Evolutionary conservation across 2,888 invertebrate genomes (phyloP).

Genomic region (Hirtodrosophila histrioides): DNA sequence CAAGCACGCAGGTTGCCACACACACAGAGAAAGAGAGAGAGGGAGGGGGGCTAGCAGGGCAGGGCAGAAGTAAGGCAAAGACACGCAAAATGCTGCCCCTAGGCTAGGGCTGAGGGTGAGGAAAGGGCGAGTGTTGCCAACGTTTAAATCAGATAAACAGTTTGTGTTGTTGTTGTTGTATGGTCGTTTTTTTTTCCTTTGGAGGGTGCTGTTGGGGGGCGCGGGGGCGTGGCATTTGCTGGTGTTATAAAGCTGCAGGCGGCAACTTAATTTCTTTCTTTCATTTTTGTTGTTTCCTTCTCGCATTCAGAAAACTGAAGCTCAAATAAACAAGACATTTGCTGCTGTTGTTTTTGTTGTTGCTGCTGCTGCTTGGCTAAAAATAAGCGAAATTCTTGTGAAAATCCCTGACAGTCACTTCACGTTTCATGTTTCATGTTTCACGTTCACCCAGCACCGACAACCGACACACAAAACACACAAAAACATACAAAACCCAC

Average conservation of each 20-base stretch:
- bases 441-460: constrained; percentile 14
- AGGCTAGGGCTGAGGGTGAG: neutral
- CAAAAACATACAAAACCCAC: neutral
- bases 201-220: neutral
- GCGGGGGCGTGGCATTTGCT: constrained; percentile 49
- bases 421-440: constrained; percentile 47
- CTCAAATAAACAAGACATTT: constrained; percentile 68
- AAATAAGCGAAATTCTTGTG: constrained; percentile 48
- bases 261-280: constrained; percentile 75
- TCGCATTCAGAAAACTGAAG: constrained; percentile 38
- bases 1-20: constrained; percentile 25
- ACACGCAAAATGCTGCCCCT: constrained; percentile 57
- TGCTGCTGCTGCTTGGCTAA: constrained; percentile 33
- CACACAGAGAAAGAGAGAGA: neutral
- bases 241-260: constrained; percentile 75
- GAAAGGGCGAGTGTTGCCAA: constrained; percentile 54
- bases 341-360: constrained; percentile 28
- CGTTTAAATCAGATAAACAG: constrained; percentile 77
- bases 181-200: constrained; percentile 25
- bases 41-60: neutral
- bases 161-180: constrained; percentile 26
- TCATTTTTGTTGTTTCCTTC: constrained; percentile 19
- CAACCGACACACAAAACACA: neutral
- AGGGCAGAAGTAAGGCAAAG: constrained; percentile 32
- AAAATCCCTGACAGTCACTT: constrained; percentile 59